A percentile compares a stretch with the other conserved stretches of the same genome.
phyloP scores from a whole-genome alignment of 2,797 vertebrate genomes.

The Avahi laniger region DNA sequence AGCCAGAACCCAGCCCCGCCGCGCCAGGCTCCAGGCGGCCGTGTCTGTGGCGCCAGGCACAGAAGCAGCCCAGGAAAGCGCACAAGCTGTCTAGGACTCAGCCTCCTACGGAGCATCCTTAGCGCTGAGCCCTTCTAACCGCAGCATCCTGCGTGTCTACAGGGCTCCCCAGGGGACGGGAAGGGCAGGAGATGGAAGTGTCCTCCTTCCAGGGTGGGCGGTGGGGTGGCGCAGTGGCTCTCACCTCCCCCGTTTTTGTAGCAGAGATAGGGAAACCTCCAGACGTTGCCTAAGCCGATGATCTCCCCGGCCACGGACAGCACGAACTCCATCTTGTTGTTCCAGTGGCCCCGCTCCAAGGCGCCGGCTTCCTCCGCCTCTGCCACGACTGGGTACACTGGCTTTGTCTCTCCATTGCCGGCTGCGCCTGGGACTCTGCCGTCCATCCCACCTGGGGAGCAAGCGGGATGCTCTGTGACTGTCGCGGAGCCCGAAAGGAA shows the following conservation, averaged over 20 bases:
- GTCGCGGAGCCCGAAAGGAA: not conserved
- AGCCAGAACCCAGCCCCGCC: not conserved
- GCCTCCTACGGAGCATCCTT: not conserved
- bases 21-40: not conserved
- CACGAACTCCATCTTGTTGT: slow-evolving; percentile 94
- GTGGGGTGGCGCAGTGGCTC: slow-evolving; percentile 57
- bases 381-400: slow-evolving; percentile 69
- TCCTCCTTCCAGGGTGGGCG: not conserved
- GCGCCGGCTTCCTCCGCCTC: slow-evolving; percentile 85
- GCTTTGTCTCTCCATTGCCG: slow-evolving; percentile 85
- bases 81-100: not conserved
- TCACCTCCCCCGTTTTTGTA: slow-evolving; percentile 98
- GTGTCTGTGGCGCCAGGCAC: not conserved
- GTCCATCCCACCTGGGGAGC: slow-evolving; percentile 87
- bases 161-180: not conserved
- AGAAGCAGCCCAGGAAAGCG: not conserved
- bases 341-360: slow-evolving; percentile 94
- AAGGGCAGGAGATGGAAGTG: not conserved
- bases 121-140: not conserved
- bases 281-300: slow-evolving; percentile 95
- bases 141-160: not conserved
- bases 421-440: slow-evolving; percentile 78
- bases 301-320: slow-evolving; percentile 95
- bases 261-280: slow-evolving; percentile 97
- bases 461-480: slow-evolving; percentile 31